Evolutionary conservation across 1,140 invertebrate genomes (phyloP).

Genomic region (Harlomillsia oculata): DNA sequence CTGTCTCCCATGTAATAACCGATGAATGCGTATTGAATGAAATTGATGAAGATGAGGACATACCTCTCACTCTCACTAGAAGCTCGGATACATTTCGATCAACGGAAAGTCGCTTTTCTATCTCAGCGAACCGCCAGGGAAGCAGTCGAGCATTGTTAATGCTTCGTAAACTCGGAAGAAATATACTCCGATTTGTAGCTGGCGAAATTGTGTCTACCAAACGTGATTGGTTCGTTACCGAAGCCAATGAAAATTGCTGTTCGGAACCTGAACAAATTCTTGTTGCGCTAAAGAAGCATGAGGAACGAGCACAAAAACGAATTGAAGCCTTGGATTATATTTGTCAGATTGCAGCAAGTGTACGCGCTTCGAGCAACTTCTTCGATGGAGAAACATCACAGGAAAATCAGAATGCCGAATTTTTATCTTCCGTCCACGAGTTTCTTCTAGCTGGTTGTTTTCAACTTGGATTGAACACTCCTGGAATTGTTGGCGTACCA

Average conservation of each 20-base stretch:
- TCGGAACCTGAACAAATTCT: constrained; percentile 20
- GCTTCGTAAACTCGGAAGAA: constrained; percentile 19
- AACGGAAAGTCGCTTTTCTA: background rate
- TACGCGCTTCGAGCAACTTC: background rate
- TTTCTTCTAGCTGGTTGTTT: constrained; percentile 53
- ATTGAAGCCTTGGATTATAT: constrained; percentile 24
- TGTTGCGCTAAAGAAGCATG: constrained; percentile 15
- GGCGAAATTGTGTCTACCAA: constrained; percentile 12
- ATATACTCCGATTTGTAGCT: constrained; percentile 27
- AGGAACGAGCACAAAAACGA: constrained; percentile 25
- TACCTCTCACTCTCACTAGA: constrained; percentile 10
- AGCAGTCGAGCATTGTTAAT: background rate
- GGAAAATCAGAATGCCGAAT: constrained; percentile 32
- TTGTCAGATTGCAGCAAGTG: constrained; percentile 17
- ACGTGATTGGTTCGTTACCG: constrained; percentile 16
- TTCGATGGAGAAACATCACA: constrained; percentile 5
- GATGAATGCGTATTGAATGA: constrained; percentile 12
- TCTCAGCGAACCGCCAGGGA: background rate
- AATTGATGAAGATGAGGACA: constrained; percentile 10
- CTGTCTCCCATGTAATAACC: background rate
- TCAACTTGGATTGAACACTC: constrained; percentile 42
- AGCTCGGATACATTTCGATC: constrained; percentile 24
- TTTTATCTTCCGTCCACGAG: constrained; percentile 46
- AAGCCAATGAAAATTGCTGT: constrained; percentile 7
- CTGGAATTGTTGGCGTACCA: constrained; percentile 15